A percentile compares a stretch with the other conserved stretches of the same genome.
phyloP scores from a whole-genome alignment of 2,888 invertebrate genomes.

The Tribolium freemani region DNA sequence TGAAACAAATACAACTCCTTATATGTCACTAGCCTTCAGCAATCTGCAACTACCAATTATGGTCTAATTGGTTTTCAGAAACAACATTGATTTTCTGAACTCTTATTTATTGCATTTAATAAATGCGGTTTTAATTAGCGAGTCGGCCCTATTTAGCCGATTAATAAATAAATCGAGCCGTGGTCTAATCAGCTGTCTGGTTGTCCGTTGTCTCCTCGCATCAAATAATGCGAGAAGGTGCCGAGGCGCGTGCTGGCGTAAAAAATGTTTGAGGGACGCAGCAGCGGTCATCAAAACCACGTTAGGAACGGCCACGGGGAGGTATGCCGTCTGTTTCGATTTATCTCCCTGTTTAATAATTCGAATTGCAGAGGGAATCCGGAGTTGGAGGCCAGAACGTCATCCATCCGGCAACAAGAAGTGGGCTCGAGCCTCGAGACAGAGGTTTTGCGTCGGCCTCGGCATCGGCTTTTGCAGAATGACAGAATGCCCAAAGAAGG shows the following conservation, averaged over 20 bases:
- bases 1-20: slow-evolving; percentile 68
- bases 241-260: slow-evolving; percentile 44
- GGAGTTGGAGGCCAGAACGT: slow-evolving; percentile 36
- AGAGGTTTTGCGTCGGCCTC: slow-evolving; percentile 48
- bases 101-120: slow-evolving; percentile 64
- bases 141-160: slow-evolving; percentile 51
- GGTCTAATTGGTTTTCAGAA: slow-evolving; percentile 70
- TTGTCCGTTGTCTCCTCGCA: too few species aligned
- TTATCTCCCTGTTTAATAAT: slow-evolving; percentile 55
- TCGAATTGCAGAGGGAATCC: slow-evolving; percentile 47
- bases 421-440: slow-evolving; percentile 40
- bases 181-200: not conserved
- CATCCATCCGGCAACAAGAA: slow-evolving; percentile 45
- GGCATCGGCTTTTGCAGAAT: slow-evolving; percentile 38
- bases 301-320: slow-evolving; percentile 38
- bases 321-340: slow-evolving; percentile 50
- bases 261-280: slow-evolving; percentile 49
- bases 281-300: slow-evolving; percentile 41
- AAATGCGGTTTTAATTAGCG: slow-evolving; percentile 61
- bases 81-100: slow-evolving; percentile 67
- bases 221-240: not conserved
- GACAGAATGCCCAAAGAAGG: slow-evolving; percentile 55
- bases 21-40: slow-evolving; percentile 68
- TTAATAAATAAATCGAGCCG: slow-evolving; percentile 29
- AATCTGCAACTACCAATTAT: slow-evolving; percentile 68